These are phyloP conservation scores for Protodeltote pygarga DNA, from an alignment of 2,888 invertebrate species.

Conservation along the genomic window DNA sequence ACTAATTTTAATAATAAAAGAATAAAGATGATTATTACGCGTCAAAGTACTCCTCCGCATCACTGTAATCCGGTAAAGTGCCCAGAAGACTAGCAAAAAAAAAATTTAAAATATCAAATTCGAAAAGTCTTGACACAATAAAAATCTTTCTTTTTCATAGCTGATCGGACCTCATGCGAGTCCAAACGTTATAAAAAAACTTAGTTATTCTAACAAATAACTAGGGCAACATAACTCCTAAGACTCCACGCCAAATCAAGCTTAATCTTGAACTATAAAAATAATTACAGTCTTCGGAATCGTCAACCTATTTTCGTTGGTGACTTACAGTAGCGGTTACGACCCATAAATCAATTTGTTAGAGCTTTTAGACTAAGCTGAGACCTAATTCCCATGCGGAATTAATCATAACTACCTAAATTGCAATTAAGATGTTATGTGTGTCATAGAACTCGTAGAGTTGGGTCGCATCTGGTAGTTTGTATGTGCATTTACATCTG, in stretches of 20 bases:
- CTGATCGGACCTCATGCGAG: neutral
- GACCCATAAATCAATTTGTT: conserved; percentile 58
- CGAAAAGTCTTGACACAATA: too few species aligned
- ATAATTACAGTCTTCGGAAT: conserved; percentile 31
- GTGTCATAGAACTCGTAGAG: conserved; percentile 34
- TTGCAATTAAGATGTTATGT: conserved; percentile 53
- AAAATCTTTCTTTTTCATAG: neutral
- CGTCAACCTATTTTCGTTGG: conserved; percentile 51
- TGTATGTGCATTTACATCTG: too few species aligned
- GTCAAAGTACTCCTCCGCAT: too few species aligned
- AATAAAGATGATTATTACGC: too few species aligned
- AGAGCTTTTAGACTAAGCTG: conserved; percentile 54
- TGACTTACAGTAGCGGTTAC: conserved; percentile 45
- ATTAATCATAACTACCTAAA: conserved; percentile 57
- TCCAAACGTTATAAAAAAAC: neutral
- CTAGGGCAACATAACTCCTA: conserved; percentile 27
- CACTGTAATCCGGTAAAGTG: too few species aligned
- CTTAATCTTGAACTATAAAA: conserved; percentile 34
- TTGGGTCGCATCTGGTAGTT: conserved; percentile 34
- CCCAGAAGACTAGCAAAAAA: too few species aligned
- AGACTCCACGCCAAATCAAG: conserved; percentile 22
- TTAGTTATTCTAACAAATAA: conserved; percentile 2
- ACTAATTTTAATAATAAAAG: too few species aligned
- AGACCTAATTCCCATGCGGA: conserved; percentile 63
- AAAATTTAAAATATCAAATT: too few species aligned